These are phyloP conservation scores for Hippocampus zosterae DNA, from an alignment of 2,113 vertebrate genomes.

Conservation along the genomic window DNA sequence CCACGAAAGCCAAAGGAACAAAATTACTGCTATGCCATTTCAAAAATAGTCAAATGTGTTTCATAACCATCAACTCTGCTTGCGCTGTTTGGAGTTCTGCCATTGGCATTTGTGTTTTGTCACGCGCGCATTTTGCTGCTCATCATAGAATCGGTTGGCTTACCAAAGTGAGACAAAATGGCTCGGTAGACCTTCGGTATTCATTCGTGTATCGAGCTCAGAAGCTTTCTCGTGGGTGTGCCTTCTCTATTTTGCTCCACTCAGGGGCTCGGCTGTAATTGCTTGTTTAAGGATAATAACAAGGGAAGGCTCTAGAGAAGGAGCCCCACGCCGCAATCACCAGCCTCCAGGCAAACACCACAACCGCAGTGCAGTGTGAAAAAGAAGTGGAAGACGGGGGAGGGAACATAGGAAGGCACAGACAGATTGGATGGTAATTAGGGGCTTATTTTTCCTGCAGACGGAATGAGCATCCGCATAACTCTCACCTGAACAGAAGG, in stretches of 20 bases:
- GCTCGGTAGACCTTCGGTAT: conserved; percentile 27
- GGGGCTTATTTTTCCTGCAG: conserved; percentile 58
- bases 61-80: conserved; percentile 31
- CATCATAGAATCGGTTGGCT: conserved; percentile 23
- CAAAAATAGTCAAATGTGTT: conserved; percentile 51
- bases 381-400: conserved; percentile 23
- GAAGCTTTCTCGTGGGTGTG: conserved; percentile 59
- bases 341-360: conserved; percentile 54
- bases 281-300: conserved; percentile 75
- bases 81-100: conserved; percentile 30
- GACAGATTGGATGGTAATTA: conserved; percentile 61
- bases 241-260: conserved; percentile 54
- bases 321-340: conserved; percentile 51
- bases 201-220: conserved; percentile 42
- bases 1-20: conserved; percentile 33
- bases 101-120: conserved; percentile 46
- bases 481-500: conserved; percentile 59
- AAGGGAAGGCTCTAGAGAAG: conserved; percentile 56
- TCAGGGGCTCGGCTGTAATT: conserved; percentile 58
- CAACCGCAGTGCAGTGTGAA: conserved; percentile 55
- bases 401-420: conserved; percentile 32
- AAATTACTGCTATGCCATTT: conserved; percentile 39
- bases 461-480: conserved; percentile 54
- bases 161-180: conserved; percentile 38
- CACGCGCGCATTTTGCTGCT: conserved; percentile 26